These are phyloP conservation scores for Tenthredo mesomela DNA, from an alignment of 2,888 invertebrate species.

Conservation along the genomic window DNA sequence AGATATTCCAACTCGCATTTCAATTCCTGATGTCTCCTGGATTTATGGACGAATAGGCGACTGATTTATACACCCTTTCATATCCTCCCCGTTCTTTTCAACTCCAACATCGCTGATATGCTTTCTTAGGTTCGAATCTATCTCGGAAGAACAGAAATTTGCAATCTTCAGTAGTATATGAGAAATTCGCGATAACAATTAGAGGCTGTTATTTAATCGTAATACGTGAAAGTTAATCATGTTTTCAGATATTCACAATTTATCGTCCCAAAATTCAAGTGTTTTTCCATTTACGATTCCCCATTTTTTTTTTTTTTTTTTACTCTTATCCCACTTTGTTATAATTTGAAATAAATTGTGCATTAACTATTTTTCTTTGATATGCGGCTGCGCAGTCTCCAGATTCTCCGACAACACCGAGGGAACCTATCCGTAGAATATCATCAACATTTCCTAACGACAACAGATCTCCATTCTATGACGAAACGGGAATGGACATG, in stretches of 20 bases:
- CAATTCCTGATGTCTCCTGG: neutral
- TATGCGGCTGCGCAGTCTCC: conserved; percentile 84
- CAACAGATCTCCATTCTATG: conserved; percentile 95
- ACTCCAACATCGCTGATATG: neutral
- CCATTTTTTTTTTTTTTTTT: no score
- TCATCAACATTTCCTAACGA: conserved; percentile 95
- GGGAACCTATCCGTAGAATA: conserved; percentile 92
- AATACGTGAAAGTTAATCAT: neutral
- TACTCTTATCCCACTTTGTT: neutral
- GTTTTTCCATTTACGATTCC: neutral
- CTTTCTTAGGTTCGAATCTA: neutral
- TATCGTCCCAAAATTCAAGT: neutral
- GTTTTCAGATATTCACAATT: neutral
- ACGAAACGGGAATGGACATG: conserved; percentile 84
- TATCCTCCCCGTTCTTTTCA: neutral
- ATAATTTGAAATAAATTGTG: neutral
- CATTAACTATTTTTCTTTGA: neutral
- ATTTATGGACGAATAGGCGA: conserved; percentile 17
- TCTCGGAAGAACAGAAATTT: neutral
- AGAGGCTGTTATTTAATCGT: neutral
- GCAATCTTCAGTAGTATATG: neutral
- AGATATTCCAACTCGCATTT: conserved; percentile 34
- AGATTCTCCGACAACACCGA: conserved; percentile 87
- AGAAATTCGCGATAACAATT: neutral
- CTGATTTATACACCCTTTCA: conserved; percentile 11